Evolutionary conservation across 2,113 vertebrate genomes (phyloP).

Genomic region (Galbula dea): DNA sequence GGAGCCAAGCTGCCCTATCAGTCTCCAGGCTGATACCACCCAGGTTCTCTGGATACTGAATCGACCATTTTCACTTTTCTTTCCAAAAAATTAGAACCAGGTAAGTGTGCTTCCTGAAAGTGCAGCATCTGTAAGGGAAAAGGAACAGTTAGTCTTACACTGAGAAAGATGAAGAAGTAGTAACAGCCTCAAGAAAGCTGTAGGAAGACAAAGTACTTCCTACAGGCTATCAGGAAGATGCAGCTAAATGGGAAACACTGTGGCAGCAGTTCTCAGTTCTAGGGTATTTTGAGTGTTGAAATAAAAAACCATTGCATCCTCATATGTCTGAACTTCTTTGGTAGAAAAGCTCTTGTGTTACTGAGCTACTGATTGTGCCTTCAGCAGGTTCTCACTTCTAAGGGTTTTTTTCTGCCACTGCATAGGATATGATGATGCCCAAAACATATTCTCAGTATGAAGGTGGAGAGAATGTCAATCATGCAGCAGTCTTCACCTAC

Average conservation of each 20-base stretch:
- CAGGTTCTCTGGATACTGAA: neutral
- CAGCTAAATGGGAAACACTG: neutral
- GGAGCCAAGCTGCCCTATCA: neutral
- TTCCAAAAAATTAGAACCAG: neutral
- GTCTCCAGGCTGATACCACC: neutral
- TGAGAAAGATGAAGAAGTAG: neutral
- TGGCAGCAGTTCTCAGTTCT: neutral
- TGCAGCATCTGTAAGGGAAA: neutral
- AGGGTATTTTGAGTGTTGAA: neutral
- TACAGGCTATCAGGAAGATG: neutral
- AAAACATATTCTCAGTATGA: neutral
- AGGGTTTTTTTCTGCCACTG: neutral
- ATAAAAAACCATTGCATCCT: neutral
- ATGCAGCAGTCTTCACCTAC: neutral
- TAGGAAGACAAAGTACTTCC: neutral
- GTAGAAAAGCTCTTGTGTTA: neutral
- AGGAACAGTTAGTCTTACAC: neutral
- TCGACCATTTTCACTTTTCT: neutral
- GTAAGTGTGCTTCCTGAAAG: neutral
- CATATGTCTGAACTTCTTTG: neutral
- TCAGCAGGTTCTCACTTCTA: neutral
- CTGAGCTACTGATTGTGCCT: neutral
- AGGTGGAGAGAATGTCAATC: neutral
- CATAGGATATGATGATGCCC: neutral
- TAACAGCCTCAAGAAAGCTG: neutral